A percentile compares a stretch with the other conserved stretches of the same genome.
Evolutionary conservation across 2,797 vertebrate genomes (phyloP).

Genomic region (Huso huso): DNA sequence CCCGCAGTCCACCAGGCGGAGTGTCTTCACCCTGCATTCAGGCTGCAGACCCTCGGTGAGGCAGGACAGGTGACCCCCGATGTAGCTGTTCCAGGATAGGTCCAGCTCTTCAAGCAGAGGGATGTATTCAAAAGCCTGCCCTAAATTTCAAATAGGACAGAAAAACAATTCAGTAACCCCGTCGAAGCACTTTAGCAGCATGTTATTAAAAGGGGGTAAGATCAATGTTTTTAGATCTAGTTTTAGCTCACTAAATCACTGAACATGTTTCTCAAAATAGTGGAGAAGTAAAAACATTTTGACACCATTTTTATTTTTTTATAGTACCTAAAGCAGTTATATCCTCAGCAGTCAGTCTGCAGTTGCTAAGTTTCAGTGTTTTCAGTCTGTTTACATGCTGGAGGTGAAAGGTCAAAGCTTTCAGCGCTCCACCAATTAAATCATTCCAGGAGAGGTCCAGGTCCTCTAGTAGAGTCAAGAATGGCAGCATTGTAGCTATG

Average conservation of each 20-base stretch:
- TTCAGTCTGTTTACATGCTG: conserved; percentile 56
- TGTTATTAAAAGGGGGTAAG: no score
- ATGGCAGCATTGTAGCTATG: conserved; percentile 59
- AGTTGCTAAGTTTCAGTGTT: conserved; percentile 65
- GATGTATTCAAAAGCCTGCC: conserved; percentile 54
- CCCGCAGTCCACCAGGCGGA: conserved; percentile 71
- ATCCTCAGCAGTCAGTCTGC: conserved; percentile 66
- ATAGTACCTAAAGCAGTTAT: conserved; percentile 59
- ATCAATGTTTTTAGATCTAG: no score
- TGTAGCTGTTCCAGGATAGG: conserved; percentile 75
- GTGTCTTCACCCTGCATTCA: conserved; percentile 50
- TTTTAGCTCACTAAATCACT: not conserved
- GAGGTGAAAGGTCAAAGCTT: conserved; percentile 57
- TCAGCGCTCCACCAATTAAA: conserved; percentile 64
- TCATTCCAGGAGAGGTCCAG: conserved; percentile 81
- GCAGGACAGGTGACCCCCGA: conserved; percentile 62
- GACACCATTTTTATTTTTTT: no score
- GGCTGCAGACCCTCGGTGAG: conserved; percentile 53
- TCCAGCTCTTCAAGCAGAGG: conserved; percentile 70
- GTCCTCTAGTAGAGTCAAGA: conserved; percentile 69
- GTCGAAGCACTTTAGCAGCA: no score
- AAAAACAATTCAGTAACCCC: not conserved
- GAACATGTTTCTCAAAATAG: no score
- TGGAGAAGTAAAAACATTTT: no score
- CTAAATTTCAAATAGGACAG: conserved; percentile 33